phyloP scores from a whole-genome alignment of 1,140 invertebrate genomes.

The Calliopsis andreniformis region DNA sequence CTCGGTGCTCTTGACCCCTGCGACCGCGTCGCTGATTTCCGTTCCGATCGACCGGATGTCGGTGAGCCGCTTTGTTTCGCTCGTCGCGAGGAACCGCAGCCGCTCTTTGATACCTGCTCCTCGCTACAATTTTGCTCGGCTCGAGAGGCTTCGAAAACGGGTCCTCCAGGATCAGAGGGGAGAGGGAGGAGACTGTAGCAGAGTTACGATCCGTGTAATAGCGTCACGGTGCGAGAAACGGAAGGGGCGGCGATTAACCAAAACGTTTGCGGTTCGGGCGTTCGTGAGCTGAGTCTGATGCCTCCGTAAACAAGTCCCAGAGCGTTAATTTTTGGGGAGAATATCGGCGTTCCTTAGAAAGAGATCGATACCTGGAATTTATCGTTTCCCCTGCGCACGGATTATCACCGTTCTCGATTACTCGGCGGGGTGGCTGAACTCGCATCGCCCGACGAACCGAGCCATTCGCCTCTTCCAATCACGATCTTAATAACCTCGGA shows the following conservation, averaged over 20 bases:
- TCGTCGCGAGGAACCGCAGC: too few species aligned
- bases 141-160: too few species aligned
- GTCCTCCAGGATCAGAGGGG: too few species aligned
- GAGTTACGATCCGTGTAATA: slow-evolving; percentile 29
- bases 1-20: not conserved
- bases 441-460: slow-evolving; percentile 46
- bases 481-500: slow-evolving; percentile 64
- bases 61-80: slow-evolving; percentile 17
- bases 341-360: slow-evolving; percentile 46
- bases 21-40: slow-evolving; percentile 17
- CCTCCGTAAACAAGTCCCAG: slow-evolving; percentile 41
- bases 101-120: not conserved
- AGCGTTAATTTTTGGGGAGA: slow-evolving; percentile 52
- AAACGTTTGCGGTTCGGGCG: slow-evolving; percentile 37
- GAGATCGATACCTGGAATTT: slow-evolving; percentile 55
- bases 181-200: not conserved
- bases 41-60: slow-evolving; percentile 28
- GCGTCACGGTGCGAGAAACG: slow-evolving; percentile 46
- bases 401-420: slow-evolving; percentile 64
- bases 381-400: slow-evolving; percentile 53
- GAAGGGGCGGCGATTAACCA: slow-evolving; percentile 42
- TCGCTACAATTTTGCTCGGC: not conserved
- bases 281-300: slow-evolving; percentile 30
- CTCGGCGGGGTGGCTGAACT: slow-evolving; percentile 60
- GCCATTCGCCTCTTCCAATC: slow-evolving; percentile 56